phyloP scores from a whole-genome alignment of 2,113 vertebrate species.

The Aythya baeri region DNA sequence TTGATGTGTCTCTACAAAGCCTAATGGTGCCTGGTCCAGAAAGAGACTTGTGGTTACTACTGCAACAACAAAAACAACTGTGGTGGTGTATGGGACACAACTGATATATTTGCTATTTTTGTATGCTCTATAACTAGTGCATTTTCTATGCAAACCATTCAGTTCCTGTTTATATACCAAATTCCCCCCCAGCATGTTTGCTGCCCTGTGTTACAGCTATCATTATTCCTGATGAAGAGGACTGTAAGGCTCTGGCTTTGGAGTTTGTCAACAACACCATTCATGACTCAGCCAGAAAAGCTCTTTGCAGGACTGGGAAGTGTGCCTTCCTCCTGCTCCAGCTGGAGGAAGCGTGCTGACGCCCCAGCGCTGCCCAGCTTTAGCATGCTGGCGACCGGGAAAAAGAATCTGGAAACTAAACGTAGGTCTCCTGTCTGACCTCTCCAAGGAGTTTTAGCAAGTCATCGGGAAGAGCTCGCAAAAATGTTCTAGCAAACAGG shows the following conservation, averaged over 20 bases:
- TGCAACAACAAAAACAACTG: neutral
- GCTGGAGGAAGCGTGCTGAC: neutral
- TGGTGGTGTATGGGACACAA: neutral
- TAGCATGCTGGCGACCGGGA: neutral
- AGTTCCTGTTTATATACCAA: neutral
- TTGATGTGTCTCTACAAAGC: rapidly evolving
- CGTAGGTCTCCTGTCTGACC: neutral
- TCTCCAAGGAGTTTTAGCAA: neutral
- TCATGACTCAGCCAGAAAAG: neutral
- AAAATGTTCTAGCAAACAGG: neutral
- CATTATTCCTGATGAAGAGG: neutral
- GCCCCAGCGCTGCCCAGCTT: neutral
- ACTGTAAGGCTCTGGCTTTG: neutral
- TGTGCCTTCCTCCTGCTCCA: neutral
- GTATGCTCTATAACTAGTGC: neutral
- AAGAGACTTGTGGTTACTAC: neutral
- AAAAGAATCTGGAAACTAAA: neutral
- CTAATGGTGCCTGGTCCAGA: neutral
- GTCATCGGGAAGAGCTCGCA: neutral
- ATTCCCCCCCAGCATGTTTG: neutral
- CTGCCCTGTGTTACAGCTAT: neutral
- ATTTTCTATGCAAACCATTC: neutral
- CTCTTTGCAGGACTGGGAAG: neutral
- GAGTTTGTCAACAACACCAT: neutral
- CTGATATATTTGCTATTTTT: neutral